A percentile compares a stretch with the other conserved stretches of the same genome.
phyloP scores from a whole-genome alignment of 2,888 invertebrate genomes.

The Hydropsyche betteni region DNA sequence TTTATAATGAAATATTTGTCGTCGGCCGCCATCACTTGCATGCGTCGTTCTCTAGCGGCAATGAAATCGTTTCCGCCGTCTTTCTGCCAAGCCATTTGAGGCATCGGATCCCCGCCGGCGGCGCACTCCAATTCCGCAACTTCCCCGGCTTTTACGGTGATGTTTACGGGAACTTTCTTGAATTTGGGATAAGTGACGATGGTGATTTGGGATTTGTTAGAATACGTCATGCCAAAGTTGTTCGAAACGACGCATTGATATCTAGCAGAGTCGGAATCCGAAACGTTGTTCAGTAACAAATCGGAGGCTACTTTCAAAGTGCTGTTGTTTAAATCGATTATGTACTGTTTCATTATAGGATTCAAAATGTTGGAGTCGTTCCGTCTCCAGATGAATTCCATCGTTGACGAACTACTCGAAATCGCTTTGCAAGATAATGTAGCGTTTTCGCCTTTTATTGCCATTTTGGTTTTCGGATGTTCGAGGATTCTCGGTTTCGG shows the following conservation, averaged over 20 bases:
- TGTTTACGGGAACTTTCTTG: slow-evolving; percentile 82
- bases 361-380: slow-evolving; percentile 73
- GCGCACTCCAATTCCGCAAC: slow-evolving; percentile 91
- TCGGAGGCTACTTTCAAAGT: slow-evolving; percentile 76
- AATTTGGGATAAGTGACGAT: slow-evolving; percentile 90
- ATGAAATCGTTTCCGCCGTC: slow-evolving; percentile 95
- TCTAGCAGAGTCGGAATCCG: slow-evolving; percentile 82
- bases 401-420: slow-evolving; percentile 77
- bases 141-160: slow-evolving; percentile 84
- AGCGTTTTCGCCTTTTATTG: slow-evolving; percentile 88
- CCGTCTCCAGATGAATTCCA: slow-evolving; percentile 88
- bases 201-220: slow-evolving; percentile 83
- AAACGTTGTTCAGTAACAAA: slow-evolving; percentile 78
- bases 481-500: slow-evolving; percentile 86
- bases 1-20: slow-evolving; percentile 93
- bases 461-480: slow-evolving; percentile 82
- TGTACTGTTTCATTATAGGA: slow-evolving; percentile 62
- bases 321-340: slow-evolving; percentile 64
- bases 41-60: slow-evolving; percentile 90
- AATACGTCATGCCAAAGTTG: slow-evolving; percentile 88
- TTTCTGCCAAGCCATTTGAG: slow-evolving; percentile 90
- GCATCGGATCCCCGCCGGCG: slow-evolving; percentile 87
- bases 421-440: slow-evolving; percentile 84
- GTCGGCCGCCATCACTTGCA: slow-evolving; percentile 92
- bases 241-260: slow-evolving; percentile 95